Conservation (phyloP, 2,888 invertebrate species). For the Agriopis marginaria region DNA sequence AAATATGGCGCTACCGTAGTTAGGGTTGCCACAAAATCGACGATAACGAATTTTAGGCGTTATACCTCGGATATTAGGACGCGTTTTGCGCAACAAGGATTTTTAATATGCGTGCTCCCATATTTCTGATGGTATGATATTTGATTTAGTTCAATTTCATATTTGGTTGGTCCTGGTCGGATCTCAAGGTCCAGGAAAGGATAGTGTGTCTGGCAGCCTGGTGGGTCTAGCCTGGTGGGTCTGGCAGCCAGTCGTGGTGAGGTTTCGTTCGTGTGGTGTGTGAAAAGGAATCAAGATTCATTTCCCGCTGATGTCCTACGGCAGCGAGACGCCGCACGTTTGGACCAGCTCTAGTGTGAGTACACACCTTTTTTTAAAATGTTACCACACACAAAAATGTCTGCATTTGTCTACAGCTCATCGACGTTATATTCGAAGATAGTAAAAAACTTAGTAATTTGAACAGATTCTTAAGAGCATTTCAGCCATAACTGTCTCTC, state of each 20-base stretch:
- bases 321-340: slow-evolving; percentile 84
- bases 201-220: slow-evolving; percentile 7
- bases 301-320: slow-evolving; percentile 86
- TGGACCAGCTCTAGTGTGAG: slow-evolving; percentile 83
- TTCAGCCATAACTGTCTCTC: no score
- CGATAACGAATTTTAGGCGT: slow-evolving; percentile 41
- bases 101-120: slow-evolving; percentile 67
- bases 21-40: slow-evolving; percentile 56
- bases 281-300: slow-evolving; percentile 81
- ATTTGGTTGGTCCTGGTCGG: slow-evolving; percentile 49
- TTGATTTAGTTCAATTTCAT: slow-evolving; percentile 74
- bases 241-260: slow-evolving; percentile 39
- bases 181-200: slow-evolving; percentile 23
- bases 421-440: no score
- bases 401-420: no score
- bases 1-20: slow-evolving; percentile 70
- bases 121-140: slow-evolving; percentile 67
- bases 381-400: neutral
- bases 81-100: slow-evolving; percentile 39
- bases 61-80: slow-evolving; percentile 17
- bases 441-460: no score
- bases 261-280: slow-evolving; percentile 56
- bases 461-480: no score
- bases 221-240: slow-evolving; percentile 30
- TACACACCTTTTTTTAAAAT: slow-evolving; percentile 21